A percentile compares a stretch with the other conserved stretches of the same genome.
These are phyloP conservation scores for Ctenoplectra terminalis DNA, from an alignment of 1,140 invertebrate species.

Conservation along the genomic window DNA sequence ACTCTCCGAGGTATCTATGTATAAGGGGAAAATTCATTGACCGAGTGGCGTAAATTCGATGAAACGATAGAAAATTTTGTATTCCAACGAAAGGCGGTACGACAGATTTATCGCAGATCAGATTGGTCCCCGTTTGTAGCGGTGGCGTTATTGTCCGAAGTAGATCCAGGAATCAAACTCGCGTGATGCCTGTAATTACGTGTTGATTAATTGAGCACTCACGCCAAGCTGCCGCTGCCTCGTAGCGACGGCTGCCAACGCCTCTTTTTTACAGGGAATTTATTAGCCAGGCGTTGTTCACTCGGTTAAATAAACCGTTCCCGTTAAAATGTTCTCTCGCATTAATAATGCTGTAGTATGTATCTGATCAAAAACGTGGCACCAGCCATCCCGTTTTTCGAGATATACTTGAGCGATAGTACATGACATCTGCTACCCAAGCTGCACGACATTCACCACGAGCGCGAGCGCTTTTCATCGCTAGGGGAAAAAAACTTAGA, in stretches of 20 bases:
- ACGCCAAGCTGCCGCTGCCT: slow-evolving; percentile 4
- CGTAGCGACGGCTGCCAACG: slow-evolving; percentile 38
- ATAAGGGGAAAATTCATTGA: not conserved
- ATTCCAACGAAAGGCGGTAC: not conserved
- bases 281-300: slow-evolving; percentile 26
- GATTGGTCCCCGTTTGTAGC: slow-evolving; percentile 2
- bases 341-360: slow-evolving; percentile 46
- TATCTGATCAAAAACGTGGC: slow-evolving; percentile 40
- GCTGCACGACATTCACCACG: not conserved
- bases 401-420: slow-evolving; percentile 21
- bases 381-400: slow-evolving; percentile 21
- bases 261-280: slow-evolving; percentile 47
- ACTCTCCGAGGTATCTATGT: not conserved
- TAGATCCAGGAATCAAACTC: slow-evolving; percentile 31
- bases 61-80: not conserved
- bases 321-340: slow-evolving; percentile 49
- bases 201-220: slow-evolving; percentile 48
- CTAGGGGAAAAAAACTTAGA: not conserved
- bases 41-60: not conserved
- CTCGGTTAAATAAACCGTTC: slow-evolving; percentile 48
- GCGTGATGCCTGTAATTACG: slow-evolving; percentile 51
- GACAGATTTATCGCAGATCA: slow-evolving; percentile 12
- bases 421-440: not conserved
- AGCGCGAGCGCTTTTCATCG: not conserved
- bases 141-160: not conserved